phyloP scores from a whole-genome alignment of 1,140 invertebrate species.

The Anastatus disparis region DNA sequence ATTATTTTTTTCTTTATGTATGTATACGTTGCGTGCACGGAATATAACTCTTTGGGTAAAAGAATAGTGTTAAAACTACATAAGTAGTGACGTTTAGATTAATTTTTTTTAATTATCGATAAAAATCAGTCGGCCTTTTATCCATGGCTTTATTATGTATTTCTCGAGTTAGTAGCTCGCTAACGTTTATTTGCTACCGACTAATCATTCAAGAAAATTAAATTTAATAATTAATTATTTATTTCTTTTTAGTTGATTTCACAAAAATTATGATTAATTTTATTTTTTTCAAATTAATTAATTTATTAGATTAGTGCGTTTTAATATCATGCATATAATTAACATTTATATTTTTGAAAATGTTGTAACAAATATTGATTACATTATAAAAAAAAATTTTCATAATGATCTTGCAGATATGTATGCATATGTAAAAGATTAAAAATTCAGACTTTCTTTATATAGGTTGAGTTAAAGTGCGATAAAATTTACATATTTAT shows the following conservation, averaged over 20 bases:
- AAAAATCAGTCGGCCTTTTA: slow-evolving; percentile 1
- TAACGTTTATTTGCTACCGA: no score
- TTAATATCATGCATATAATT: background rate
- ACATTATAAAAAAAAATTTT: no score
- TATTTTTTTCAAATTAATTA: background rate
- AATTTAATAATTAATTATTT: background rate
- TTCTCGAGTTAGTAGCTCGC: no score
- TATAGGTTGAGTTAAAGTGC: no score
- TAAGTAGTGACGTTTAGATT: slow-evolving; percentile 12
- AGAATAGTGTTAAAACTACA: background rate
- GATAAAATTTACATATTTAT: no score
- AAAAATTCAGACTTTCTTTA: no score
- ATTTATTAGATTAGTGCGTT: background rate
- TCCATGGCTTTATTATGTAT: no score
- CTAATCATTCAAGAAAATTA: slow-evolving; percentile 8
- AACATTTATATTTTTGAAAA: no score
- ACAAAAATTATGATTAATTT: background rate
- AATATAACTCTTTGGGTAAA: no score
- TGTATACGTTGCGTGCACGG: background rate
- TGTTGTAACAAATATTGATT: no score
- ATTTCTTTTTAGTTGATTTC: background rate
- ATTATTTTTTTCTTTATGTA: no score
- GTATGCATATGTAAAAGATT: background rate
- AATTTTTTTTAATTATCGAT: slow-evolving; percentile 29
- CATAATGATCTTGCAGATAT: no score